These are phyloP conservation scores for Tauraco hartlaubi DNA, from an alignment of 2,797 vertebrate genomes.

Conservation along the genomic window DNA sequence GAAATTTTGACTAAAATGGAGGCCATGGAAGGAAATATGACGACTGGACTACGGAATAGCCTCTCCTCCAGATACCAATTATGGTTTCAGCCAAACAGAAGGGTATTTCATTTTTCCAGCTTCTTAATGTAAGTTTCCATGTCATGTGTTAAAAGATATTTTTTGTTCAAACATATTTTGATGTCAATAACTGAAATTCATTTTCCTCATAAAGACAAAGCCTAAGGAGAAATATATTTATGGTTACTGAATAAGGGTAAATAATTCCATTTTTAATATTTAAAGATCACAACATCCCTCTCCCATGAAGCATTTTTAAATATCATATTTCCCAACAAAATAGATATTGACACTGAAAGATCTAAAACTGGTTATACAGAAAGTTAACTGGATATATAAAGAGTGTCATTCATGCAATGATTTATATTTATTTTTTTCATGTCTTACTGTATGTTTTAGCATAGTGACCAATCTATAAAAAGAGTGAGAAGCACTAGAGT, in stretches of 20 bases:
- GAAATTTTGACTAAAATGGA: not conserved
- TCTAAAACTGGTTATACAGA: not conserved
- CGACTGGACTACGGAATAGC: not conserved
- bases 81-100: not conserved
- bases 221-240: not conserved
- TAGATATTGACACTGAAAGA: not conserved
- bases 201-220: not conserved
- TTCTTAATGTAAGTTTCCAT: not conserved
- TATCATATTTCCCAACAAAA: not conserved
- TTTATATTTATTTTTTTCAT: not conserved
- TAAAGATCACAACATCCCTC: not conserved
- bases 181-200: not conserved
- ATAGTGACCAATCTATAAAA: not conserved
- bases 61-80: not conserved
- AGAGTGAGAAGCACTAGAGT: not conserved
- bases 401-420: not conserved
- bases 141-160: not conserved
- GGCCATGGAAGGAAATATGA: not conserved
- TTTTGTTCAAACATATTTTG: not conserved
- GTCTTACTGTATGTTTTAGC: not conserved
- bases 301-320: not conserved
- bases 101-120: not conserved
- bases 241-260: not conserved
- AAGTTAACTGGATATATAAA: not conserved
- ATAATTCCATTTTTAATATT: not conserved